phyloP scores from a whole-genome alignment of 2,888 invertebrate genomes.

The Caenorhabditis sulstoni region DNA sequence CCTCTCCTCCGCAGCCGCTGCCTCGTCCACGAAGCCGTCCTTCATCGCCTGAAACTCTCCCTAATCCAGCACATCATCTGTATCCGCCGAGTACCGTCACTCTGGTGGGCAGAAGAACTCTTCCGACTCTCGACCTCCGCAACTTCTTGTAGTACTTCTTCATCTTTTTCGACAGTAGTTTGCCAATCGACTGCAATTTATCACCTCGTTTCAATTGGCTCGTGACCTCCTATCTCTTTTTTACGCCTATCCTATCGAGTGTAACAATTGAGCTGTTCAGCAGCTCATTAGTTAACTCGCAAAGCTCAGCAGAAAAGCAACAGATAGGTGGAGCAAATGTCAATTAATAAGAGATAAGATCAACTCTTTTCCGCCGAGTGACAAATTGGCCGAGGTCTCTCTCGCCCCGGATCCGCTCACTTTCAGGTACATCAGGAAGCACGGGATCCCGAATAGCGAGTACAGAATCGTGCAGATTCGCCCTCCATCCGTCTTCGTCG shows the following conservation, averaged over 20 bases:
- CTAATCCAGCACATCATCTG: not conserved
- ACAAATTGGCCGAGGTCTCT: constrained; percentile 54
- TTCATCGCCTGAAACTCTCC: constrained; percentile 18
- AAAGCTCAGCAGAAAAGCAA: not conserved
- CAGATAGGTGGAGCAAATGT: constrained; percentile 21
- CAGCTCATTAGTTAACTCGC: constrained; percentile 51
- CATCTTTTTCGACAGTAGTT: constrained; percentile 72
- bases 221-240: not conserved
- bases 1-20: constrained; percentile 33
- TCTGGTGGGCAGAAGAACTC: constrained; percentile 23
- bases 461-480: constrained; percentile 75
- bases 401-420: too few species aligned
- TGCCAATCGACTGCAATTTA: constrained; percentile 73
- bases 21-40: constrained; percentile 35
- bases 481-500: constrained; percentile 72
- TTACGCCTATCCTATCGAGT: constrained; percentile 36
- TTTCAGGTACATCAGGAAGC: constrained; percentile 77
- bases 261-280: constrained; percentile 53
- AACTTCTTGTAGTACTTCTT: constrained; percentile 74
- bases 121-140: constrained; percentile 57
- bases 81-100: constrained; percentile 17
- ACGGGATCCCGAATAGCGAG: constrained; percentile 78
- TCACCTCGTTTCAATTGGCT: not conserved
- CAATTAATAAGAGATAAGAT: constrained; percentile 47
- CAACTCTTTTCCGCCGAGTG: constrained; percentile 22